Evolutionary conservation across 2,797 vertebrate species (phyloP).

Genomic region (Pampus argenteus): DNA sequence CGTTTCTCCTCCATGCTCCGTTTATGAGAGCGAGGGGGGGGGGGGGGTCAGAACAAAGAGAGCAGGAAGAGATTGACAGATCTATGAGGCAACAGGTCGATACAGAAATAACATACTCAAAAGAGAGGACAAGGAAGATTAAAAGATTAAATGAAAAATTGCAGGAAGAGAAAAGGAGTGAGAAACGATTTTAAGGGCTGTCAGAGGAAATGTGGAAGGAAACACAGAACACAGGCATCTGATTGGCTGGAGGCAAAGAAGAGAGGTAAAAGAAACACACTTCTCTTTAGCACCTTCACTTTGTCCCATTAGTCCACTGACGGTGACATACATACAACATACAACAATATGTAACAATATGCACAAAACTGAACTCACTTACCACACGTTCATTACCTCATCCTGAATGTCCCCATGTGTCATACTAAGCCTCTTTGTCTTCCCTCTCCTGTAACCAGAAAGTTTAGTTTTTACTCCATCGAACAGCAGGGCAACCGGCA

Average conservation of each 20-base stretch:
- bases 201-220: constrained; percentile 21
- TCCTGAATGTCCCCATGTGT: not conserved
- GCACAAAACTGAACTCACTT: constrained; percentile 13
- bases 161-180: not conserved
- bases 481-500: constrained; percentile 42
- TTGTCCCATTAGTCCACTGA: constrained; percentile 10
- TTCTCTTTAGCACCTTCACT: constrained; percentile 16
- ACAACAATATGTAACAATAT: too few relatives aligned
- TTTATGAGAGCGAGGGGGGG: constrained; percentile 22
- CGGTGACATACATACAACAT: not conserved
- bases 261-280: constrained; percentile 44
- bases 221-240: constrained; percentile 23
- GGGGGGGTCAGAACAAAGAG: not conserved
- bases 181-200: not conserved
- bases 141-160: constrained; percentile 3
- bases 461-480: constrained; percentile 12
- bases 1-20: constrained; percentile 21
- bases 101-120: constrained; percentile 5
- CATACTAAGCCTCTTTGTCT: not conserved
- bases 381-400: constrained; percentile 22
- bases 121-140: not conserved
- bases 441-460: constrained; percentile 1
- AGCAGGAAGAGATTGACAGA: constrained; percentile 18
- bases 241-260: constrained; percentile 31
- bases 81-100: constrained; percentile 28